Evolutionary conservation across 2,797 vertebrate genomes (phyloP).

Genomic region (Rhinogobio ventralis): DNA sequence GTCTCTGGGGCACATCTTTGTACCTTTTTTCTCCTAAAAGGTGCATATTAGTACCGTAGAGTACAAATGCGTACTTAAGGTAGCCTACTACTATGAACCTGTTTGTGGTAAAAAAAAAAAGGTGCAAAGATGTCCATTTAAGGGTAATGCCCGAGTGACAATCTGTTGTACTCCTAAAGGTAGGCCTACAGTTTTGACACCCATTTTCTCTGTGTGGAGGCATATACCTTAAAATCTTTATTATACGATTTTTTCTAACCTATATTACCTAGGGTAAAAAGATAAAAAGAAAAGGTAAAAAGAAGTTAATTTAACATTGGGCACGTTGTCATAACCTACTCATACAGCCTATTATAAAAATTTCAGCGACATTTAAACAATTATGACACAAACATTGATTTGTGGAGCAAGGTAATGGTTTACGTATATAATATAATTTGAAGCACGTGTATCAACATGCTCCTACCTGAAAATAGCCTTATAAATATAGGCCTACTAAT

Average conservation of each 20-base stretch:
- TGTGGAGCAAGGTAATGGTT: neutral
- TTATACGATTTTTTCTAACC: too few species aligned
- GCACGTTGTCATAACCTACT: neutral
- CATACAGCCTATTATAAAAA: neutral
- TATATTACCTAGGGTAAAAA: neutral
- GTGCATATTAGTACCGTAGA: too few species aligned
- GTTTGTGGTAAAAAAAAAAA: too few species aligned
- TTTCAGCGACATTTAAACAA: neutral
- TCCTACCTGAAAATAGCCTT: neutral
- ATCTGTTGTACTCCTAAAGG: too few species aligned
- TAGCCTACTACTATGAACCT: too few species aligned
- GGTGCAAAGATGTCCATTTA: too few species aligned
- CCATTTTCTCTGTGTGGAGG: neutral
- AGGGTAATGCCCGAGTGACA: too few species aligned
- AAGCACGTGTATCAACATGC: neutral
- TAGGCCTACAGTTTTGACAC: too few species aligned
- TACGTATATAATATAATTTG: neutral
- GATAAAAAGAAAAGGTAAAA: too few species aligned
- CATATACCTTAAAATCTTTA: neutral
- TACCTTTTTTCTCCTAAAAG: too few species aligned
- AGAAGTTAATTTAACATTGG: neutral
- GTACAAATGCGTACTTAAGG: too few species aligned
- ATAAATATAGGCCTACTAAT: neutral
- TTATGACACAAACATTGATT: neutral
- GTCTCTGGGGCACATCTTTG: too few species aligned